phyloP scores from a whole-genome alignment of 2,113 vertebrate genomes.

The Oncorhynchus kisutch region DNA sequence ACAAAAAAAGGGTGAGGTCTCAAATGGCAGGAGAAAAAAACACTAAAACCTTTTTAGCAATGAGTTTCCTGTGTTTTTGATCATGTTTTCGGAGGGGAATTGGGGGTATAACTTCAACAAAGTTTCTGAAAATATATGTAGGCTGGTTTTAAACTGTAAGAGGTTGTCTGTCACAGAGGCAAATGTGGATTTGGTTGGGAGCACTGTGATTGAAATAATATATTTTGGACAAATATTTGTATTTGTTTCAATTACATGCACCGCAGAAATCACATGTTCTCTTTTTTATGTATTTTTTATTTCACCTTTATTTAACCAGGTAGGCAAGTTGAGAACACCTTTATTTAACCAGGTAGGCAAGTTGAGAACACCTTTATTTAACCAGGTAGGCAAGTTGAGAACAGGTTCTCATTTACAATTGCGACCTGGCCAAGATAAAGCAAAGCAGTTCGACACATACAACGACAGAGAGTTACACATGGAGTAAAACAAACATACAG shows the following conservation, averaged over 20 bases:
- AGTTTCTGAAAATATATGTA: slow-evolving; percentile 2
- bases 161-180: slow-evolving; percentile 11
- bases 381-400: no score
- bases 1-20: slow-evolving; percentile 14
- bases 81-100: background rate
- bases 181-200: background rate
- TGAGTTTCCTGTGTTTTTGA: background rate
- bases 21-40: slow-evolving; percentile 7
- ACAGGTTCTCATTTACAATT: no score
- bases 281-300: no score
- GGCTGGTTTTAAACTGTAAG: background rate
- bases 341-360: no score
- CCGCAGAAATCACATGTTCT: background rate
- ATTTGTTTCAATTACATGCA: background rate
- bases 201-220: background rate
- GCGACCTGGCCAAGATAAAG: no score
- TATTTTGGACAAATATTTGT: background rate
- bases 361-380: no score
- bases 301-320: no score
- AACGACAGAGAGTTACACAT: no score
- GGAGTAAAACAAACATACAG: no score
- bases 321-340: no score
- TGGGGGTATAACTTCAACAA: background rate
- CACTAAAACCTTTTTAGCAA: background rate
- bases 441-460: no score